Conservation (phyloP, 2,888 invertebrate species). For the Crossocerus cetratus region DNA sequence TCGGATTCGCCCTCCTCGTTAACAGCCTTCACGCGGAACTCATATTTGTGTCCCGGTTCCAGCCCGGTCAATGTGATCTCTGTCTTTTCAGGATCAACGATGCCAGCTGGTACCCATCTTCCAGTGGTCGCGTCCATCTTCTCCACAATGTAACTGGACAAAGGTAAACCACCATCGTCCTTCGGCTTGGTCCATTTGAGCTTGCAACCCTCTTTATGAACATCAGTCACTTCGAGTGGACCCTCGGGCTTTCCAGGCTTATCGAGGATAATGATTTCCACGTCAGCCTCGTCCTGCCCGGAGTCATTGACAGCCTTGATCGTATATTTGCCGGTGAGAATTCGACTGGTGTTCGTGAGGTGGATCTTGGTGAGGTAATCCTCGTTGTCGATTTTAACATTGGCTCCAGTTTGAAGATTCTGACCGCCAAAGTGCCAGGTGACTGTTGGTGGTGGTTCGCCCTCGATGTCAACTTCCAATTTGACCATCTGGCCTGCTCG, state of each 20-base stretch:
- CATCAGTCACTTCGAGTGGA: conserved; percentile 92
- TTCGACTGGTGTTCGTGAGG: conserved; percentile 88
- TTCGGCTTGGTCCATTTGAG: conserved; percentile 96
- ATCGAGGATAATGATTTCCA: conserved; percentile 92
- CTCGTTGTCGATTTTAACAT: conserved; percentile 90
- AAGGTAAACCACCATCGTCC: conserved; percentile 96
- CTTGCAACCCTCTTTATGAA: conserved; percentile 96
- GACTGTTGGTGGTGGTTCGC: conserved; percentile 96
- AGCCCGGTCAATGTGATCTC: conserved; percentile 92
- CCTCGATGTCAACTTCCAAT: conserved; percentile 95
- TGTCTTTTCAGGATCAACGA: conserved; percentile 88
- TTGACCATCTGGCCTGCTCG: conserved; percentile 94
- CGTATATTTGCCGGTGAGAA: conserved; percentile 93
- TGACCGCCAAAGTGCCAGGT: conserved; percentile 87
- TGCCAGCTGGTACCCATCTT: conserved; percentile 92
- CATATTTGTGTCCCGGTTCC: conserved; percentile 96
- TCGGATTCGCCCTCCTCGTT: conserved; percentile 99
- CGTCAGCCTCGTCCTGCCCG: conserved; percentile 95
- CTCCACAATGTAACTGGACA: conserved; percentile 94
- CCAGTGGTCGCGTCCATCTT: conserved; percentile 95
- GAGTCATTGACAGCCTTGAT: conserved; percentile 95
- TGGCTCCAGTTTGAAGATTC: conserved; percentile 83
- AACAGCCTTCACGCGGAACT: conserved; percentile 97
- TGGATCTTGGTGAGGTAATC: conserved; percentile 94
- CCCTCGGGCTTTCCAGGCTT: conserved; percentile 94